Evolutionary conservation across 2,113 vertebrate species (phyloP).

Genomic region (Prinia subflava): DNA sequence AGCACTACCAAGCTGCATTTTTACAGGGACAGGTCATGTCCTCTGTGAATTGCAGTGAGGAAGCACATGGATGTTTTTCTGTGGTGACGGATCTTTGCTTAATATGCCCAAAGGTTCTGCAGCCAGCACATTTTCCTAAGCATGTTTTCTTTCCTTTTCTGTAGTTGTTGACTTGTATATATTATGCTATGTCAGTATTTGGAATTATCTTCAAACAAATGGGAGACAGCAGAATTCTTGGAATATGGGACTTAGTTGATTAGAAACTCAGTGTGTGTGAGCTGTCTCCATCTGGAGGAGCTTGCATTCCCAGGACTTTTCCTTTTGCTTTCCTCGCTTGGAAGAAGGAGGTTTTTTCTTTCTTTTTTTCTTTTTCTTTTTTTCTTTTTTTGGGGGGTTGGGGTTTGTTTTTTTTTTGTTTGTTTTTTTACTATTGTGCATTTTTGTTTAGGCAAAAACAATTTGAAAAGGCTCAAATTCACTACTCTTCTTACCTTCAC

Average conservation of each 20-base stretch:
- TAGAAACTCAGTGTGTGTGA: not conserved
- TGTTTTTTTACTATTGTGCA: not conserved
- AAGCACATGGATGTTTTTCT: not conserved
- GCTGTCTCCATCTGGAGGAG: not conserved
- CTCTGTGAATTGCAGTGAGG: not conserved
- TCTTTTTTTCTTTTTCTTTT: no score
- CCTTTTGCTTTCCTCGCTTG: not conserved
- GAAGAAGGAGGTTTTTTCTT: not conserved
- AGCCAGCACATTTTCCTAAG: not conserved
- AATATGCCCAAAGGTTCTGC: not conserved
- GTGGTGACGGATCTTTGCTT: not conserved
- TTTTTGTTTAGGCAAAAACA: not conserved
- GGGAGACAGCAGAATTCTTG: not conserved
- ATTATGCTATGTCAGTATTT: not conserved
- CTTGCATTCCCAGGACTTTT: not conserved
- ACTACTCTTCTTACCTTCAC: not conserved
- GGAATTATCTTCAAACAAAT: not conserved
- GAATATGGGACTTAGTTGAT: not conserved
- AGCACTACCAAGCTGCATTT: not conserved
- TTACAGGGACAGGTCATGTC: not conserved
- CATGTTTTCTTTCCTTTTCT: not conserved
- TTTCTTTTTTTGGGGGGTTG: not conserved
- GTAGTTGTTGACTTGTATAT: not conserved
- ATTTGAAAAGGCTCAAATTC: not conserved
- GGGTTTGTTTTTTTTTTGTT: not conserved